Percentiles rank a stretch among this genome's conserved stretches.
Evolutionary conservation across 2,888 invertebrate genomes (phyloP).

Genomic region (Agrotis ipsilon): DNA sequence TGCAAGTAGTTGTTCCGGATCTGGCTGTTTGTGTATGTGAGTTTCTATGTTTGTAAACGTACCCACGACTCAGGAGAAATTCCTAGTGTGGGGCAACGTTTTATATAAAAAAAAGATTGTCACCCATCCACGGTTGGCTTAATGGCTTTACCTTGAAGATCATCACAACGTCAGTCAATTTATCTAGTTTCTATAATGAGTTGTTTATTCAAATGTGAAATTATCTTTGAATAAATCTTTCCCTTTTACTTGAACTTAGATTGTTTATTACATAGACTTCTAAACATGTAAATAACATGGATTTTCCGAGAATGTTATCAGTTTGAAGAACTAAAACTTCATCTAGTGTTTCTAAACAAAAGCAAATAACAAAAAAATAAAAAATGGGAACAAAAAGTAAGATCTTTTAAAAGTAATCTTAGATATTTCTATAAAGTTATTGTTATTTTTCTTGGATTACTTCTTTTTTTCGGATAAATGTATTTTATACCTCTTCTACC

Average conservation of each 20-base stretch:
- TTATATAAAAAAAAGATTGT: too few species aligned
- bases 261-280: neutral
- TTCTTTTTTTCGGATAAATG: too few species aligned
- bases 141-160: too few species aligned
- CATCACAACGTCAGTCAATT: too few species aligned
- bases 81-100: too few species aligned
- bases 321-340: neutral
- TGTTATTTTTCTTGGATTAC: too few species aligned
- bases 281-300: neutral
- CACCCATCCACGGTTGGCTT: too few species aligned
- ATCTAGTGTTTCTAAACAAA: neutral
- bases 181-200: neutral
- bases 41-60: too few species aligned
- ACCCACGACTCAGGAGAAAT: too few species aligned
- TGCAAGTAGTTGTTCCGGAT: too few species aligned
- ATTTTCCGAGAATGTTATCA: conserved; percentile 19
- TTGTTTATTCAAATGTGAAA: neutral
- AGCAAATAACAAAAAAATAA: neutral
- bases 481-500: too few species aligned
- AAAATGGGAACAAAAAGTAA: neutral
- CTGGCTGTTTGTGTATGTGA: too few species aligned
- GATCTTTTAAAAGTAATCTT: neutral
- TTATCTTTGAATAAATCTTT: neutral
- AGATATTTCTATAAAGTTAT: neutral
- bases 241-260: neutral